phyloP scores from a whole-genome alignment of 2,888 invertebrate species.

The Morpho deidamia region DNA sequence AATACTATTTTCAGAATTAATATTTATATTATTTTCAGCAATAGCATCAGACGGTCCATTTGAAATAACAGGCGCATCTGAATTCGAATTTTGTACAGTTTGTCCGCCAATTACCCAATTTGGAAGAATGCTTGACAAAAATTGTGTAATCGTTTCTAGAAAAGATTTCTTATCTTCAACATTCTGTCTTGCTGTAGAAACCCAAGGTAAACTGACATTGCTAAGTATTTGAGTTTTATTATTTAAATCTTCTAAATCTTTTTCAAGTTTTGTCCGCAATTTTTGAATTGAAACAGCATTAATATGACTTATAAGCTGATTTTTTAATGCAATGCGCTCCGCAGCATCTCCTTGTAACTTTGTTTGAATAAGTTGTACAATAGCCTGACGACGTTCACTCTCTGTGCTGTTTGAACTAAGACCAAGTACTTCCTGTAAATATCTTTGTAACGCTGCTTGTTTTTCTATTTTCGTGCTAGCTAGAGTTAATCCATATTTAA shows the following conservation, averaged over 20 bases:
- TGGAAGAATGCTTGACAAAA: slow-evolving; percentile 44
- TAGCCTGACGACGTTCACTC: slow-evolving; percentile 55
- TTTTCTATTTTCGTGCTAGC: slow-evolving; percentile 50
- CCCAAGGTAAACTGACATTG: slow-evolving; percentile 49
- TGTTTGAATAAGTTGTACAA: slow-evolving; percentile 47
- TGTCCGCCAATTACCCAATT: slow-evolving; percentile 13
- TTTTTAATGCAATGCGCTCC: slow-evolving; percentile 42
- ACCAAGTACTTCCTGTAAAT: slow-evolving; percentile 53
- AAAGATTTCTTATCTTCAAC: slow-evolving; percentile 52
- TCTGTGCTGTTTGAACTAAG: slow-evolving; percentile 54
- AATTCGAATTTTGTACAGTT: background rate
- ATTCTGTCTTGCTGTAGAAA: slow-evolving; percentile 39
- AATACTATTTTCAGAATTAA: background rate
- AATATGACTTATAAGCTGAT: slow-evolving; percentile 46
- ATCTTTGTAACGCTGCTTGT: slow-evolving; percentile 46
- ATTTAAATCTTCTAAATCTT: slow-evolving; percentile 53
- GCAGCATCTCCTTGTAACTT: slow-evolving; percentile 41
- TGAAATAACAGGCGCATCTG: background rate
- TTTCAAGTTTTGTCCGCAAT: slow-evolving; percentile 44
- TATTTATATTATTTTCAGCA: background rate
- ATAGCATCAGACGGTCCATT: background rate
- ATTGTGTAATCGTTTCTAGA: slow-evolving; percentile 47
- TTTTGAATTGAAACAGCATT: slow-evolving; percentile 49
- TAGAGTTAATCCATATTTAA: slow-evolving; percentile 50
- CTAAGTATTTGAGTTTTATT: slow-evolving; percentile 51